phyloP scores from a whole-genome alignment of 2,888 invertebrate genomes.

The Tachina grossa region DNA sequence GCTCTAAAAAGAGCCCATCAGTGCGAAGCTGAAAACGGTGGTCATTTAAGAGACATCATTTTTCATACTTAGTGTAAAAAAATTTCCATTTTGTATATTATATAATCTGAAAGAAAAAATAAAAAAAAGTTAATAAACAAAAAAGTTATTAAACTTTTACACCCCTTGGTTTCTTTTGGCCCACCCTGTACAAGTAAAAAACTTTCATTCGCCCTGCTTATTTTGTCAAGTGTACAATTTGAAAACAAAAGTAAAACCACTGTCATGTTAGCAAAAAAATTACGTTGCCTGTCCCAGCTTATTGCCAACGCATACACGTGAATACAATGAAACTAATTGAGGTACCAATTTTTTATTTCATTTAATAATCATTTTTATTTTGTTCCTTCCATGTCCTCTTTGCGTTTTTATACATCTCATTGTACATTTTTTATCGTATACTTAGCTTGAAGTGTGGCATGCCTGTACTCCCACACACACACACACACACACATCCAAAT shows the following conservation, averaged over 20 bases:
- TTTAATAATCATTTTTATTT: slow-evolving; percentile 53
- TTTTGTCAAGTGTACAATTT: slow-evolving; percentile 43
- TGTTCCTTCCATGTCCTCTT: slow-evolving; percentile 11
- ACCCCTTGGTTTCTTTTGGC: too few relatives aligned
- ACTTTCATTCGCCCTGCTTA: neutral
- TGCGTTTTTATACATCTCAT: slow-evolving; percentile 35
- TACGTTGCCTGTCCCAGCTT: slow-evolving; percentile 39
- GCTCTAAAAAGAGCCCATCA: too few relatives aligned
- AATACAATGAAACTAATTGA: slow-evolving; percentile 71
- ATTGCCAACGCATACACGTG: slow-evolving; percentile 50
- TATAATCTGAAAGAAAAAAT: too few relatives aligned
- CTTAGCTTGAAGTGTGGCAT: slow-evolving; percentile 67
- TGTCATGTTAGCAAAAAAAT: slow-evolving; percentile 27
- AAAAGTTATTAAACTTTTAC: too few relatives aligned
- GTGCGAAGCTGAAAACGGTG: too few relatives aligned
- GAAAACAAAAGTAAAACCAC: slow-evolving; percentile 37
- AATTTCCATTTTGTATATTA: too few relatives aligned
- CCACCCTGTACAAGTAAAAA: neutral
- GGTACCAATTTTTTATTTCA: slow-evolving; percentile 65
- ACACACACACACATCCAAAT: neutral
- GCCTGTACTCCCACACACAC: slow-evolving; percentile 71
- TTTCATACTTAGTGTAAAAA: too few relatives aligned
- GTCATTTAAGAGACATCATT: too few relatives aligned
- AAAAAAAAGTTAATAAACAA: too few relatives aligned
- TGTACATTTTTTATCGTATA: slow-evolving; percentile 40